Evolutionary conservation across 2,113 vertebrate species (phyloP).

Genomic region (Apodemus sylvaticus): DNA sequence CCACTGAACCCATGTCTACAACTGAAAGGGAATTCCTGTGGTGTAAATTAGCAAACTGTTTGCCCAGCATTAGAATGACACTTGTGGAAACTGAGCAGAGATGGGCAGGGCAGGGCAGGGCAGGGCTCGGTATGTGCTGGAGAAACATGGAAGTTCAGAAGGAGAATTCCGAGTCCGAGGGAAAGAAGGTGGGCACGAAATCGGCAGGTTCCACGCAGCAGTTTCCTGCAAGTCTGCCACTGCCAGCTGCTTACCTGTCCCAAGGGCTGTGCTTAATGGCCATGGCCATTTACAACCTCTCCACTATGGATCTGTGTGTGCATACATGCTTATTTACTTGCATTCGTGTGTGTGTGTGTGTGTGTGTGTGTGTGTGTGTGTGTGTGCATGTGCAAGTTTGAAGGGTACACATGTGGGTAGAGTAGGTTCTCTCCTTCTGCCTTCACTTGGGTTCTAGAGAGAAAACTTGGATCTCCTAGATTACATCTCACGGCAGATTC

Average conservation of each 20-base stretch:
- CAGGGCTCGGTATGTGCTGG: background rate
- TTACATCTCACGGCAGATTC: too few relatives aligned
- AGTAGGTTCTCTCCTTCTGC: background rate
- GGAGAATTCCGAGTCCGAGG: background rate
- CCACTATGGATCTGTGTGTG: background rate
- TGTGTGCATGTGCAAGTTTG: accelerated
- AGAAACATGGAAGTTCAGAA: background rate
- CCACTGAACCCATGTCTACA: background rate
- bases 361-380: too few relatives aligned
- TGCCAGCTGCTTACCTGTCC: too few relatives aligned
- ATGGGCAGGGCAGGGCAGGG: background rate
- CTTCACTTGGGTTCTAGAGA: background rate
- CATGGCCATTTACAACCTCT: background rate
- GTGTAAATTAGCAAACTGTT: background rate
- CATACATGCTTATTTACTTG: background rate
- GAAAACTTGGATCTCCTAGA: background rate
- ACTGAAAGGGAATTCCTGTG: background rate
- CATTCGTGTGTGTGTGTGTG: background rate
- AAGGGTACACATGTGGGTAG: background rate
- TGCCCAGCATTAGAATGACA: background rate
- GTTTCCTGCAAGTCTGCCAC: background rate
- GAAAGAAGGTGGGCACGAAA: background rate
- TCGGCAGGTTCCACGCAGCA: background rate
- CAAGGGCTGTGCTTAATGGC: background rate
- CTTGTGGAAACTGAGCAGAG: background rate